Base-by-base conservation (phyloP, 2,797 vertebrate genomes). In the Falco columbarius region DNA sequence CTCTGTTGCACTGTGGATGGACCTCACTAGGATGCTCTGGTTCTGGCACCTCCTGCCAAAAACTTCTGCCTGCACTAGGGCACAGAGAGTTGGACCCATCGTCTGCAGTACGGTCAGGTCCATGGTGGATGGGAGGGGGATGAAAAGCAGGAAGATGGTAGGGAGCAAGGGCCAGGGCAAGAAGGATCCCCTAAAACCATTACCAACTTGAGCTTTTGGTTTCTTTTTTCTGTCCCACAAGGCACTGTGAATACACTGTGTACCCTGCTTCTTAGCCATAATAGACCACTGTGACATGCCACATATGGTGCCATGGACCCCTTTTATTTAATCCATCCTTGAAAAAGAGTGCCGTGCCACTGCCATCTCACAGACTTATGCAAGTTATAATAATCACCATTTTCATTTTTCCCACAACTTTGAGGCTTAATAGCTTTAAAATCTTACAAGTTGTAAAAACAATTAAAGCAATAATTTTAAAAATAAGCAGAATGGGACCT, bases 341-440 rank as follows among this genome's bases (percentile, higher is more conserved):
- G 52, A 30, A 68, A 92, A 86, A 84, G 72, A 93, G 36, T 32
- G 80, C 55, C 75, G 49, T 55, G 89, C 93, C 62, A 34, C 74
- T 56, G 68, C 82, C 92, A 47, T 82, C 90, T 90, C 67, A 86
- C 56, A 84, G 81, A 76, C 95, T 95, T 87, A 92, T 40, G 55
- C 95, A 93, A 93, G 95, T 93, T 91, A 85, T 81, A 95, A 97
- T 97, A 97, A 96, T 96, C 97, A 97, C 93, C 85, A 79, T 97
- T 97, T 97, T 98, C 97, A 95, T 93, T 97, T 94, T 96, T 93
- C 97, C 97, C 97, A 97, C 97, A 98, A 97, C 98, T 98, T 98
- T 98, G 98, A 98, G 98, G 98, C 97, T 98, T 98, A 98, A 98
- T 98, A 98, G 98, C 98, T 98, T 98, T 98, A 98, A 98, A 98